A percentile compares a stretch with the other conserved stretches of the same genome.
phyloP scores from a whole-genome alignment of 2,797 vertebrate genomes.

The Tachyglossus aculeatus region DNA sequence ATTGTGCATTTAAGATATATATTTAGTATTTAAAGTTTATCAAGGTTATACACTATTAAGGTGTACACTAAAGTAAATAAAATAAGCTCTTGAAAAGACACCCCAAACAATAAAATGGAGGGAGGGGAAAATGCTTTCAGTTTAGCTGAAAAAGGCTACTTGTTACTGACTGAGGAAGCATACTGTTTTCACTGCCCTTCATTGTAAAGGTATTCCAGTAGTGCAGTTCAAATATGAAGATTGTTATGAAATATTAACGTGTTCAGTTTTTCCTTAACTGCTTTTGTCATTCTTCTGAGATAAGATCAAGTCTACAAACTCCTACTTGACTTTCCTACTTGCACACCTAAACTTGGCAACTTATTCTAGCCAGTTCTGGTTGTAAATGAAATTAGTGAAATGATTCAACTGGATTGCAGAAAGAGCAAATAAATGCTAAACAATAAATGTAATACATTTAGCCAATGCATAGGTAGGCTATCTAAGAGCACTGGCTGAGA shows the following conservation, averaged over 20 bases:
- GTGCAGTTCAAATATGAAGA: conserved; percentile 57
- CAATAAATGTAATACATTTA: not conserved
- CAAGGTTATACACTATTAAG: conserved; percentile 14
- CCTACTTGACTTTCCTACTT: conserved; percentile 34
- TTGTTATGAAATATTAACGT: conserved; percentile 32
- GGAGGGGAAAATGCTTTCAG: not conserved
- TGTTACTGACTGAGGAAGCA: not conserved
- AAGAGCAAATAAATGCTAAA: not conserved
- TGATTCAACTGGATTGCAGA: conserved; percentile 3
- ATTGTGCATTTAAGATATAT: too few species aligned
- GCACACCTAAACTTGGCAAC: conserved; percentile 51
- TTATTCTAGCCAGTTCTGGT: conserved; percentile 30
- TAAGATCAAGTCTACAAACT: conserved; percentile 52
- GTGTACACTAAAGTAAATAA: conserved; percentile 23
- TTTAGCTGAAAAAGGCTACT: not conserved
- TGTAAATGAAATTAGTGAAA: conserved; percentile 38
- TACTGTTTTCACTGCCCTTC: not conserved
- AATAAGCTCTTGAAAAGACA: too few species aligned
- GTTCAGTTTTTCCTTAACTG: conserved; percentile 40
- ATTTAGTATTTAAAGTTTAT: too few species aligned
- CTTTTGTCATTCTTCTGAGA: conserved; percentile 32
- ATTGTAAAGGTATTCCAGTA: conserved; percentile 18
- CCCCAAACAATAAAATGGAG: conserved; percentile 13
- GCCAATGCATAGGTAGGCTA: not conserved
- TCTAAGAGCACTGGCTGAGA: not conserved